phyloP scores from a whole-genome alignment of 2,888 invertebrate species.

The Rambutsinella grinnellia region DNA sequence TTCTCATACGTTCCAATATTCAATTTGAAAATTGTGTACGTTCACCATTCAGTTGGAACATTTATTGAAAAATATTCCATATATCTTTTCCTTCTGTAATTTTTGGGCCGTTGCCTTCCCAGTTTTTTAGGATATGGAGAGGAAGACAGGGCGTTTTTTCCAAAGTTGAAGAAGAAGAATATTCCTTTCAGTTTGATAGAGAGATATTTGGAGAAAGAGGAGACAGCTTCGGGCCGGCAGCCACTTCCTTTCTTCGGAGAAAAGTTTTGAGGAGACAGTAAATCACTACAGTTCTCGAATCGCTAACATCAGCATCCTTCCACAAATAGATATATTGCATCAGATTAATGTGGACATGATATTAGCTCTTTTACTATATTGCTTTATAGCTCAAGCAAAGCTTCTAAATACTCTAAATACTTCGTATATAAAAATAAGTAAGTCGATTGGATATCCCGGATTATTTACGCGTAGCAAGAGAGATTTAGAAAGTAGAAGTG shows the following conservation, averaged over 20 bases:
- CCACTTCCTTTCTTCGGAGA: conserved; percentile 16
- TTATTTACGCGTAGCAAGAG: conserved; percentile 35
- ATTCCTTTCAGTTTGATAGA: conserved; percentile 22
- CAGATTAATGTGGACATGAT: conserved; percentile 32
- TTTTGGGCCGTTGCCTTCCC: background rate
- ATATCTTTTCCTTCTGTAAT: background rate
- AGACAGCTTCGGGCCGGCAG: conserved; percentile 33
- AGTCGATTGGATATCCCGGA: conserved; percentile 4
- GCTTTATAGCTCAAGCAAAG: too few species aligned
- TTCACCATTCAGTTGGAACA: background rate
- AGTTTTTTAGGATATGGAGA: background rate
- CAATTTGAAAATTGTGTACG: background rate
- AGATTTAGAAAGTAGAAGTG: too few species aligned
- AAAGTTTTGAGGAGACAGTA: conserved; percentile 52
- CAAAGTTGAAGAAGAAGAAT: background rate
- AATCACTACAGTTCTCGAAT: conserved; percentile 42
- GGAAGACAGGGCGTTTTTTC: background rate
- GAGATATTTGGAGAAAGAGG: conserved; percentile 25
- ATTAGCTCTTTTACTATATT: background rate
- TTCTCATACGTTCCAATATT: background rate
- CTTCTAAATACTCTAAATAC: too few species aligned
- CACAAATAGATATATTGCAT: conserved; percentile 14
- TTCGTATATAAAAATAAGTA: too few species aligned
- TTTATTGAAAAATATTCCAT: background rate
- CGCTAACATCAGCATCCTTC: background rate